Evolutionary conservation across 2,113 vertebrate species (phyloP).

Genomic region (Oncorhynchus clarkii): DNA sequence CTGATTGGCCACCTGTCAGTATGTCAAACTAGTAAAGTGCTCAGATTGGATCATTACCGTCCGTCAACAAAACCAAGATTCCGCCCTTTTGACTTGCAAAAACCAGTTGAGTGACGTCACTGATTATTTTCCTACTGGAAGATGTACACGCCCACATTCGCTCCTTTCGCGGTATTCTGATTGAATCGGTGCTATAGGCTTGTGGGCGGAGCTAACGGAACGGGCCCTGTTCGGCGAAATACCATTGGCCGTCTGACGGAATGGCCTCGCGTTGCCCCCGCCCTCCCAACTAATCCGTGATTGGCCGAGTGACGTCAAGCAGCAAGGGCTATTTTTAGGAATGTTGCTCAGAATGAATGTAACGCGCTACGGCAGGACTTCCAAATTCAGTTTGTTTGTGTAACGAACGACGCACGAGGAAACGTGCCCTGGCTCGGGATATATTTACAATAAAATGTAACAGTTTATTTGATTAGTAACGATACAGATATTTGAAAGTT

Average conservation of each 20-base stretch:
- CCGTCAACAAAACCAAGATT: slow-evolving; percentile 38
- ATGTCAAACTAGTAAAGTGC: not conserved
- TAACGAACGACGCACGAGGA: not conserved
- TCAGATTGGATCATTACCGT: slow-evolving; percentile 44
- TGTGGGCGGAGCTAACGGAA: slow-evolving; percentile 42
- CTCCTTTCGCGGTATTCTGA: slow-evolving; percentile 5
- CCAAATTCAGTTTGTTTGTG: slow-evolving; percentile 11
- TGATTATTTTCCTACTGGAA: slow-evolving; percentile 54
- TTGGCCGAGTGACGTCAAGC: slow-evolving; percentile 66
- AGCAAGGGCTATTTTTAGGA: slow-evolving; percentile 70
- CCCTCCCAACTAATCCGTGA: slow-evolving; percentile 49
- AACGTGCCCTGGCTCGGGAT: not conserved
- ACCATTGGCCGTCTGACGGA: slow-evolving; percentile 50
- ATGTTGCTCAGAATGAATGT: slow-evolving; percentile 62
- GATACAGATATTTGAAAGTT: too few species aligned
- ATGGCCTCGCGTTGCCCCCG: slow-evolving; percentile 13
- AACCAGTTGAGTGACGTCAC: slow-evolving; percentile 37
- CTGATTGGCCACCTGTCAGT: slow-evolving; percentile 46
- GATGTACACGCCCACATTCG: slow-evolving; percentile 31
- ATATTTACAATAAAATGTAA: not conserved
- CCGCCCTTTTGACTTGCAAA: slow-evolving; percentile 18
- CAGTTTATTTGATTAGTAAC: too few species aligned
- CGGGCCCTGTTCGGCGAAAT: slow-evolving; percentile 19
- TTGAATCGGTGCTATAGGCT: slow-evolving; percentile 46
- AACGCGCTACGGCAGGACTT: slow-evolving; percentile 51